These are phyloP conservation scores for Piprites chloris DNA, from an alignment of 2,113 vertebrate species.

Conservation along the genomic window DNA sequence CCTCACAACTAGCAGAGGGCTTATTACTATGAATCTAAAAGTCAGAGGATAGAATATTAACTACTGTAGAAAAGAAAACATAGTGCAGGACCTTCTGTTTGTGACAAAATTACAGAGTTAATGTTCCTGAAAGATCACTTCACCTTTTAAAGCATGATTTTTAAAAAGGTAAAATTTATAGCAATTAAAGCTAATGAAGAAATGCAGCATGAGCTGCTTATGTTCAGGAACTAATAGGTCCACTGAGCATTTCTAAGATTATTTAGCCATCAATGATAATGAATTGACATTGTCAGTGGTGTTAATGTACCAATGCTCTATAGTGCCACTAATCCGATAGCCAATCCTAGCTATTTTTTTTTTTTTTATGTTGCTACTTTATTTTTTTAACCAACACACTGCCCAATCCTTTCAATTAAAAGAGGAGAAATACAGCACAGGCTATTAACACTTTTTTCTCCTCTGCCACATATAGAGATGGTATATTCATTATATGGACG, in stretches of 20 bases:
- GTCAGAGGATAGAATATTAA: constrained; percentile 62
- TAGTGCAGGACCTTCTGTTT: constrained; percentile 76
- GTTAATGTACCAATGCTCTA: constrained; percentile 70
- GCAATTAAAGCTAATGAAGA: constrained; percentile 86
- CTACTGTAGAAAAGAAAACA: constrained; percentile 73
- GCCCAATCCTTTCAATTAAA: constrained; percentile 30
- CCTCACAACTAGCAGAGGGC: constrained; percentile 41
- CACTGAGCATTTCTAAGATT: constrained; percentile 79
- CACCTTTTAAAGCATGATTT: constrained; percentile 81
- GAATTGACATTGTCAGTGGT: constrained; percentile 78
- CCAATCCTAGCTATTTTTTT: constrained; percentile 43
- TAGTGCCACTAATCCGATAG: constrained; percentile 46
- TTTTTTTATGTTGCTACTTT: constrained; percentile 38
- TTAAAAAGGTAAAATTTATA: constrained; percentile 83
- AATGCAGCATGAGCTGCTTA: constrained; percentile 82
- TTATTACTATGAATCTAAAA: constrained; percentile 64
- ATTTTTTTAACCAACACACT: constrained; percentile 31
- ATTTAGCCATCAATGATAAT: constrained; percentile 83
- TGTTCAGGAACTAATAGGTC: constrained; percentile 83
- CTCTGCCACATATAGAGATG: neutral
- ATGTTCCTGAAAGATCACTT: constrained; percentile 83
- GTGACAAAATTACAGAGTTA: constrained; percentile 81
- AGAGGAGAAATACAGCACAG: constrained; percentile 7
- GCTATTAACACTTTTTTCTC: neutral
- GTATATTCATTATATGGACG: constrained; percentile 9